Evolutionary conservation across 2,888 invertebrate genomes (phyloP), one percentile per base, ranked within the genome.

Genomic region (Drepanosiphum platanoidis): DNA sequence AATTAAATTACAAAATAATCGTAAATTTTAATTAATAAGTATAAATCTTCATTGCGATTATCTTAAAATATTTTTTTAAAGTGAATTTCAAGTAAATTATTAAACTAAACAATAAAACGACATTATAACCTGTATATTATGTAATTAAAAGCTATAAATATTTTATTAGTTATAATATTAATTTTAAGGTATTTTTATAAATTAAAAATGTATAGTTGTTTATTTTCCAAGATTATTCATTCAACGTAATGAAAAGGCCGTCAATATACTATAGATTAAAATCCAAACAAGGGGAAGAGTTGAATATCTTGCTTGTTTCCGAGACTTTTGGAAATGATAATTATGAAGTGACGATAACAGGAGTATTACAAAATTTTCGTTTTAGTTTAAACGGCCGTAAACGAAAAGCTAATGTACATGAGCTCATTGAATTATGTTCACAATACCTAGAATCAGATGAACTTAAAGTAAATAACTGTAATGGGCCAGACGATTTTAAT

Each of bases 181-280:
- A 18, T 22, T 32, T 74, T 1, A 1, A 68, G 34, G 8, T 68
- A 32, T 68, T 34, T 18, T 22, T 68, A 22, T 34, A 8, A n/a
- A 27, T 34, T 1, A 68, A 34, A 46, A 3, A 18, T 72, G 27
- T 36, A 27, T 27, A 9, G 36, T 13, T 1, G 4, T 27, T 18
- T 42, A 42, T 42, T 64, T 30, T 66, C 66, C n/a, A 78, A 78
- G 78, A 32, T n/a, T 3, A 46, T n/a, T 22, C 22, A 32, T 64
- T 8, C 30, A 13, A 2, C 5, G 30, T 18, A 32, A 42, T 64
- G 30, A 78, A 4, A 42, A 78, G 8, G 7, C 64, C 13, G 11
- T 66, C 78, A 42, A 32, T 78, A 66, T 78, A 30, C 42, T 78
- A 78, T 78, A 64, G 78, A 32, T 66, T 78, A 66, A 78, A 78